Evolutionary conservation across 2,888 invertebrate genomes (phyloP).

Genomic region (Mimas tiliae): DNA sequence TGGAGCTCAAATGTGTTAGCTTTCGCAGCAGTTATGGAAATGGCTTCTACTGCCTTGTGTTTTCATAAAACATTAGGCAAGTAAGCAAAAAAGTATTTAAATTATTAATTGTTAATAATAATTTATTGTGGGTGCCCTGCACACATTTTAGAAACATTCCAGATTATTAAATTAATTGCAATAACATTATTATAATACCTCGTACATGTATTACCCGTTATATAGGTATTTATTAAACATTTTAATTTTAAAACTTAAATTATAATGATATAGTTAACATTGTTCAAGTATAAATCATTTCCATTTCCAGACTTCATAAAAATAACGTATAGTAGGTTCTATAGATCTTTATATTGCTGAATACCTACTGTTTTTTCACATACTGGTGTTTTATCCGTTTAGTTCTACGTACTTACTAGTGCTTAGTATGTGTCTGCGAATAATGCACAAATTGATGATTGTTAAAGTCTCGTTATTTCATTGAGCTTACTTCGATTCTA

Average conservation of each 20-base stretch:
- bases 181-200: not conserved
- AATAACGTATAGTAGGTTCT: no score
- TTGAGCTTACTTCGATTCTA: conserved; percentile 15
- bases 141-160: not conserved
- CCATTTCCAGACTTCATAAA: no score
- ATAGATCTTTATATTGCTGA: no score
- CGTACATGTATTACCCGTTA: not conserved
- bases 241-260: no score
- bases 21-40: not conserved
- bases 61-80: not conserved
- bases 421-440: not conserved
- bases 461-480: not conserved
- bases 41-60: not conserved
- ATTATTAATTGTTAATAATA: no score
- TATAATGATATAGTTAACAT: no score
- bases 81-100: no score
- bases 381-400: no score
- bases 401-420: not conserved
- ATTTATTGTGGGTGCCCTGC: not conserved
- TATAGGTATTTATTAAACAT: not conserved
- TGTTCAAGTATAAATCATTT: no score
- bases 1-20: not conserved
- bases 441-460: not conserved
- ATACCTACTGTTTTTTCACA: no score
- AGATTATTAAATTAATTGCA: not conserved